Evolutionary conservation across 2,797 vertebrate species (phyloP), one percentile per base, ranked within the genome.

Genomic region (Argentina silus): DNA sequence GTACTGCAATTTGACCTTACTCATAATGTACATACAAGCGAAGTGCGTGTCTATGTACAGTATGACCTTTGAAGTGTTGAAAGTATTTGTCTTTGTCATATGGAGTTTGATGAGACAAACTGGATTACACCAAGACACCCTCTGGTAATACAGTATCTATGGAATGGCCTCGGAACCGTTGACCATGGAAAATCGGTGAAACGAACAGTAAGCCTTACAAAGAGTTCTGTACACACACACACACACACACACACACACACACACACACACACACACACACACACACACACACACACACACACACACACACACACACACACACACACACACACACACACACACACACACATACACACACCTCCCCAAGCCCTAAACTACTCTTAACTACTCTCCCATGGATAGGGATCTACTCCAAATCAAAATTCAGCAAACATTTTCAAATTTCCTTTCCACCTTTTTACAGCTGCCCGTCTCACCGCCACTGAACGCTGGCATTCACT

Each of bases 401-500:
- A 10, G 17, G 19, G 17, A 19, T 36, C 27, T 36, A 19, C 56
- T 23, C 7, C 14, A 27, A 36, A 23, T 27, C 50, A 50, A 51
- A 19, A 23, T 27, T 59, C 60, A 70, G 14, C 15, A n/a, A 73
- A 62, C 84, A 73, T 67, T 69, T 69, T 78, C 80, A 79, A 82
- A 88, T 80, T 71, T 85, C 78, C 80, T 64, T 76, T 69, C 82
- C 64, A 43, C 27, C 56, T 62, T 80, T 81, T 86, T 78, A 82
- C 81, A 79, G 67, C 78, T 79, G 83, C 73, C 67, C 70, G 72
- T 70, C 68, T 76, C 81, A 74, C 79, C 74, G 74, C 80, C 47
- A 70, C 75, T 78, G 45, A 83, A 82, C 78, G 70, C 67, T 69
- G 78, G 76, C 79, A 85, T 78, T 86, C 79, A 60, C 82, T 85